Evolutionary conservation across 2,888 invertebrate genomes (phyloP).

Genomic region (Dolomedes plantarius): DNA sequence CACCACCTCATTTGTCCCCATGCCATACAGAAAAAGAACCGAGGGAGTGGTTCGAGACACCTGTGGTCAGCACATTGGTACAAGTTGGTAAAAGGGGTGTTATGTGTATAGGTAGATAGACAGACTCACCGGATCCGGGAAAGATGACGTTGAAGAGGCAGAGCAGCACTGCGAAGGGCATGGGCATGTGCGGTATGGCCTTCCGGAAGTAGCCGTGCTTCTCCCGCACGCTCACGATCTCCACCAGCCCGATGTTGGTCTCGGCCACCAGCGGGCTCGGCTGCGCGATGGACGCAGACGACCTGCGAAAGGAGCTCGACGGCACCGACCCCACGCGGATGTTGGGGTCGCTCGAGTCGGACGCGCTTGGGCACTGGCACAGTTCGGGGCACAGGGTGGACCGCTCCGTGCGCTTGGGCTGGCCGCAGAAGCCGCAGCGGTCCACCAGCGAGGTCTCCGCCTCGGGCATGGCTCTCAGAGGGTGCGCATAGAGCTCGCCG

Average conservation of each 20-base stretch:
- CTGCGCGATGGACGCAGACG: slow-evolving; percentile 28
- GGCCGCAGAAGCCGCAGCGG: slow-evolving; percentile 33
- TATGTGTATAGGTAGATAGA: too few species aligned
- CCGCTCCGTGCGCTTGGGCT: slow-evolving; percentile 38
- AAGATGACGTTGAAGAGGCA: slow-evolving; percentile 76
- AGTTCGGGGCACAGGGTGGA: background rate
- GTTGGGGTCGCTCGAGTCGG: slow-evolving; percentile 47
- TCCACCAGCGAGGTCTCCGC: slow-evolving; percentile 32
- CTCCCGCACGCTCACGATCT: slow-evolving; percentile 64
- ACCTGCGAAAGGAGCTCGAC: slow-evolving; percentile 50
- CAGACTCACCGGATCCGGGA: slow-evolving; percentile 75
- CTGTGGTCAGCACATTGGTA: too few species aligned
- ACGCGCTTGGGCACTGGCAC: slow-evolving; percentile 52
- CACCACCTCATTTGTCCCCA: too few species aligned
- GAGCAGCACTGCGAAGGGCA: slow-evolving; percentile 77
- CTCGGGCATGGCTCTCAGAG: slow-evolving; percentile 11
- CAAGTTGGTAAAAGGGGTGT: too few species aligned
- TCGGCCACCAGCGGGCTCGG: background rate
- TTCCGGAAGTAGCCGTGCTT: slow-evolving; percentile 75
- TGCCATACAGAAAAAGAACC: too few species aligned
- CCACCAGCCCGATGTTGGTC: slow-evolving; percentile 24
- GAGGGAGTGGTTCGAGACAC: too few species aligned
- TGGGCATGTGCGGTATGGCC: slow-evolving; percentile 79
- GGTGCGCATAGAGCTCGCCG: too few species aligned
- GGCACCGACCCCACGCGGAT: slow-evolving; percentile 59